A percentile compares a stretch with the other conserved stretches of the same genome.
Evolutionary conservation across 2,888 invertebrate genomes (phyloP).

Genomic region (Athetis lepigone): DNA sequence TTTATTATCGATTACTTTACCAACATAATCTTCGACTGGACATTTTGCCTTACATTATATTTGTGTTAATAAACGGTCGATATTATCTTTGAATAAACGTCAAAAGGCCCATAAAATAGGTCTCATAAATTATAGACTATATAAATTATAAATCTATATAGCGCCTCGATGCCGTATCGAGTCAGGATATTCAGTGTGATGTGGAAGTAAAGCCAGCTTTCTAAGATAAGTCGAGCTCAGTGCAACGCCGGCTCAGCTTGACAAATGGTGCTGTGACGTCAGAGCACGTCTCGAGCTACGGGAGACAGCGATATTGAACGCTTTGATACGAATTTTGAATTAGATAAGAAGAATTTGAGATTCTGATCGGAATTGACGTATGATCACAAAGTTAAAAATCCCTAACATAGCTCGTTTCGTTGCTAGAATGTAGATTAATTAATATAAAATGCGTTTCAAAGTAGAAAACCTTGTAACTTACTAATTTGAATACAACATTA

Average conservation of each 20-base stretch:
- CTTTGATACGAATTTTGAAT: conserved; percentile 47
- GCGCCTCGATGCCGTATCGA: conserved; percentile 73
- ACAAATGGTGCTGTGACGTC: conserved; percentile 85
- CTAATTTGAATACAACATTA: conserved; percentile 6
- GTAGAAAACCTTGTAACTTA: conserved; percentile 3
- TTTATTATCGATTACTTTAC: conserved; percentile 36
- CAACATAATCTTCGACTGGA: conserved; percentile 37
- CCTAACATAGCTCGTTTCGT: not conserved
- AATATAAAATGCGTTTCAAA: conserved; percentile 1
- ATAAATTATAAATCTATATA: conserved; percentile 73
- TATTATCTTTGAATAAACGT: conserved; percentile 63
- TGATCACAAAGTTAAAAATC: not conserved
- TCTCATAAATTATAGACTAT: conserved; percentile 70
- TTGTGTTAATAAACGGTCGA: conserved; percentile 58
- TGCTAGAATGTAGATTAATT: not conserved
- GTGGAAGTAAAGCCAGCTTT: conserved; percentile 79
- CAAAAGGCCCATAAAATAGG: conserved; percentile 62
- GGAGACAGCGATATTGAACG: conserved; percentile 58
- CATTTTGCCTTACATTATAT: conserved; percentile 51
- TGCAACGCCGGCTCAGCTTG: conserved; percentile 81
- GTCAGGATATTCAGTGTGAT: conserved; percentile 79
- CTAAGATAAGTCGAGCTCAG: conserved; percentile 83
- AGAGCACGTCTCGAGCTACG: conserved; percentile 59
- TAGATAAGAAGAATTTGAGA: conserved; percentile 24
- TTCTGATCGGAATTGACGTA: conserved; percentile 4